Evolutionary conservation across 2,113 vertebrate genomes (phyloP).

Genomic region (Amblyopsis rosae): DNA sequence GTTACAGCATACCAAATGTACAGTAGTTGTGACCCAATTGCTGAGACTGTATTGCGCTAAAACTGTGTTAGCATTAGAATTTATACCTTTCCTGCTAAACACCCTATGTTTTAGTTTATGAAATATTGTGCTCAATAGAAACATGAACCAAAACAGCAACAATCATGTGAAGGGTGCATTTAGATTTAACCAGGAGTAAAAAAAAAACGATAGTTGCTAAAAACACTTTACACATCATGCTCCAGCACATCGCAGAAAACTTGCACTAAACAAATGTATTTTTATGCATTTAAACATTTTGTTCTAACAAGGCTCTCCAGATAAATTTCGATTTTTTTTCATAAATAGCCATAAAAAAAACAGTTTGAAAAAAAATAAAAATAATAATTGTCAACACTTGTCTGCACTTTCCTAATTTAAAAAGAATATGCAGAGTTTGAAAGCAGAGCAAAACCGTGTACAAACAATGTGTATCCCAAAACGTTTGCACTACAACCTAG

Average conservation of each 20-base stretch:
- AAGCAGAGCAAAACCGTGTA: slow-evolving; percentile 34
- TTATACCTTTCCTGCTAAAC: slow-evolving; percentile 15
- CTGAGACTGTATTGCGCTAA: slow-evolving; percentile 54
- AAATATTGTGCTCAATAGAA: slow-evolving; percentile 7
- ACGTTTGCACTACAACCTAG: slow-evolving; percentile 12
- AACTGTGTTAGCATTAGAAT: slow-evolving; percentile 39
- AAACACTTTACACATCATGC: slow-evolving; percentile 29
- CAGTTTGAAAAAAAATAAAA: neutral
- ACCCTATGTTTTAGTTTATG: slow-evolving; percentile 2
- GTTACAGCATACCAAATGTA: slow-evolving; percentile 27
- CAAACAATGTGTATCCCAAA: slow-evolving; percentile 16
- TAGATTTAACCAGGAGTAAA: slow-evolving; percentile 6
- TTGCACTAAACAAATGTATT: neutral
- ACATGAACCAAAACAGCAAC: slow-evolving; percentile 9
- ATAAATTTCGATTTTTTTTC: slow-evolving; percentile 27
- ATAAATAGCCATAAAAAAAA: neutral
- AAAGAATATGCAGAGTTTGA: slow-evolving; percentile 1
- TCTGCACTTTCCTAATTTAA: slow-evolving; percentile 16
- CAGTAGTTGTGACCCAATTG: slow-evolving; percentile 3
- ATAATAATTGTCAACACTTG: slow-evolving; percentile 3
- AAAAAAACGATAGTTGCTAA: slow-evolving; percentile 14
- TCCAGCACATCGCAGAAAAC: slow-evolving; percentile 44
- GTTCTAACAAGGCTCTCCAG: slow-evolving; percentile 13
- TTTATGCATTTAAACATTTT: slow-evolving; percentile 14
- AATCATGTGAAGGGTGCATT: neutral